These are phyloP conservation scores for Chymomyza caudatula DNA, from an alignment of 2,888 invertebrate species.

Conservation along the genomic window DNA sequence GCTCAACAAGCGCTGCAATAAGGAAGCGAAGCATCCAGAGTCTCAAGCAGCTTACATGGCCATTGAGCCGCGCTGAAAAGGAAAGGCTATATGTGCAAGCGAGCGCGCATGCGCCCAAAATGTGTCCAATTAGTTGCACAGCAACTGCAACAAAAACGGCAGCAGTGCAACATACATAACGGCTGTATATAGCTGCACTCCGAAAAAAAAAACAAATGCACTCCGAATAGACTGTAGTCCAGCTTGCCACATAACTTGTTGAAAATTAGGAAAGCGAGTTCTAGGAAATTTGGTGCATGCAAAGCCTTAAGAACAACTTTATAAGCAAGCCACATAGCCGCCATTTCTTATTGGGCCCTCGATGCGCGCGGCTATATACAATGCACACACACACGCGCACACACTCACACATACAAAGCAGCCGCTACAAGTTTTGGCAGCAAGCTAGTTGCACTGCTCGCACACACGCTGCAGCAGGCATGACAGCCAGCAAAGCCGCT, in stretches of 20 bases:
- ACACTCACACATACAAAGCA: constrained; percentile 7
- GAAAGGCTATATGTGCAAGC: constrained; percentile 31
- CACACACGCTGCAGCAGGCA: constrained; percentile 21
- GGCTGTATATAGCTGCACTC: neutral
- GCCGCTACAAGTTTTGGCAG: constrained; percentile 6
- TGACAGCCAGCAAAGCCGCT: constrained; percentile 60
- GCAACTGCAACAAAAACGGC: neutral
- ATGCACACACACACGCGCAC: constrained; percentile 6
- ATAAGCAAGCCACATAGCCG: constrained; percentile 30
- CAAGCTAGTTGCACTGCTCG: constrained; percentile 44
- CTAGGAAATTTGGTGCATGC: constrained; percentile 52
- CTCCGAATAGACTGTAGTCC: neutral
- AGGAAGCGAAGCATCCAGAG: neutral
- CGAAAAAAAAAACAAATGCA: neutral
- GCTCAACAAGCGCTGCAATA: neutral
- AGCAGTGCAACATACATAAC: neutral
- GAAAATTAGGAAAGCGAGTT: constrained; percentile 38
- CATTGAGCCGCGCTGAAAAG: constrained; percentile 25
- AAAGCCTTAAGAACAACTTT: constrained; percentile 9
- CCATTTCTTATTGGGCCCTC: constrained; percentile 65
- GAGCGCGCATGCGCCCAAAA: neutral
- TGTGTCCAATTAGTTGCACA: constrained; percentile 3
- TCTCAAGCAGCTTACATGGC: neutral
- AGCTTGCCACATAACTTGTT: too few species aligned
- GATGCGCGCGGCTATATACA: constrained; percentile 34